A percentile compares a stretch with the other conserved stretches of the same genome.
Evolutionary conservation across 2,888 invertebrate species (phyloP).

Genomic region (Allacma fusca): DNA sequence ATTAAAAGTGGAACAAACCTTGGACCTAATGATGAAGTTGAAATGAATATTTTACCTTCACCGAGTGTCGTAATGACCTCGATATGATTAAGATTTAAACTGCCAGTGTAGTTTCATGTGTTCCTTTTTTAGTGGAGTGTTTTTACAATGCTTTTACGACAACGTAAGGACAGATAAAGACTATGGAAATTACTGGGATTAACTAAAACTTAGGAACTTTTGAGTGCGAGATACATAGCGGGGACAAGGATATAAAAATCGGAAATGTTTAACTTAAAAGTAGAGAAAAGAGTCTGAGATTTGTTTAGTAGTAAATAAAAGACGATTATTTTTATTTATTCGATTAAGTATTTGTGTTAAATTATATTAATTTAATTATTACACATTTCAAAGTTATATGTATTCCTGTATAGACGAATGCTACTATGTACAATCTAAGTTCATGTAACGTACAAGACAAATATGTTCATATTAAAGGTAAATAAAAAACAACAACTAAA

Average conservation of each 20-base stretch:
- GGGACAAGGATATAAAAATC: not conserved
- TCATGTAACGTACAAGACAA: constrained; percentile 16
- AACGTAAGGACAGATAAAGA: too few relatives aligned
- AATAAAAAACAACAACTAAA: constrained; percentile 29
- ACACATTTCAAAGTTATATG: constrained; percentile 30
- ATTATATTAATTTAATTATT: constrained; percentile 31
- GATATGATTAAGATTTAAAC: too few relatives aligned
- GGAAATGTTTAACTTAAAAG: too few relatives aligned
- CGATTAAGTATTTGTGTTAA: constrained; percentile 35
- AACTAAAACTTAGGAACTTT: not conserved
- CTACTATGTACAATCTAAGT: constrained; percentile 27
- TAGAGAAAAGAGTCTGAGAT: too few relatives aligned
- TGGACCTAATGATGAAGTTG: too few relatives aligned
- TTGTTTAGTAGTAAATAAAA: constrained; percentile 39
- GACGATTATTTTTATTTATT: constrained; percentile 43
- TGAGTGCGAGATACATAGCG: not conserved
- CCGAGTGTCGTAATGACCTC: too few relatives aligned
- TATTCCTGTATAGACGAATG: constrained; percentile 3
- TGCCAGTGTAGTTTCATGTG: too few relatives aligned
- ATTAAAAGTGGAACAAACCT: too few relatives aligned
- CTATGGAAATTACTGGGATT: too few relatives aligned
- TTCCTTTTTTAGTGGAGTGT: too few relatives aligned
- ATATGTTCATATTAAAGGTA: not conserved
- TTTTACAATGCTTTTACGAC: too few relatives aligned
- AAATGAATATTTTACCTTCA: too few relatives aligned